Evolutionary conservation across 2,797 vertebrate species (phyloP), one percentile per base, ranked within the genome.

Genomic region (Calcarius lapponicus): DNA sequence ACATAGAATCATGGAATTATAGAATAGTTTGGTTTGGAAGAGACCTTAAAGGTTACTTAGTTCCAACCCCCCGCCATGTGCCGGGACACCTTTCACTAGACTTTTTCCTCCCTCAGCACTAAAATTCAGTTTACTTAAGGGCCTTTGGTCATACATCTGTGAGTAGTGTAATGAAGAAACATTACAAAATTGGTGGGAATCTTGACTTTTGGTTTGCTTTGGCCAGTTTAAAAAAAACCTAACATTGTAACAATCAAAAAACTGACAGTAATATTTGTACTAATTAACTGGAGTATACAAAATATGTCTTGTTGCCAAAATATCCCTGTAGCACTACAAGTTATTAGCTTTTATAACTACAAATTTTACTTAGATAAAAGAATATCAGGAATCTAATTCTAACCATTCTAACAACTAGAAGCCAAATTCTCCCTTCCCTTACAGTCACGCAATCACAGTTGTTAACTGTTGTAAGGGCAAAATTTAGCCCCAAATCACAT

Each of bases 291-390:
- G 42, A 82, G 56, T 51, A 96, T 65, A 86, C 25, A 92, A 86
- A 93, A 80, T 73, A 88, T 62, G 28, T n/a, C 51, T 80, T 73
- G 17, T 61, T 89, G 38, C 34, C 43, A 88, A 89, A 90, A 88
- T 67, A 57, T 40, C 58, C 80, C 91, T 91, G 62, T 73, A 86
- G 73, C 56, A n/a, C 10, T 92, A 89, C 54, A 80, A 89, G 76
- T 24, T 90, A 64, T 81, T 95, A 95, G 75, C 53, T 67, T 72
- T 88, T 86, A 76, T 69, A 92, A 91, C 78, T 90, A 88, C 29
- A 67, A 64, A 53, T 72, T n/a, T 58, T 54, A 51, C 58, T 84
- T 82, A 75, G 40, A 69, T 62, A 89, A 91, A 91, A 67, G 38
- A 80, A 40, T 76, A 91, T 45, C n/a, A 64, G 60, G 45, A 73